Evolutionary conservation across 2,113 vertebrate species (phyloP), one percentile per base, ranked within the genome.

Genomic region (Leucosticte australis): DNA sequence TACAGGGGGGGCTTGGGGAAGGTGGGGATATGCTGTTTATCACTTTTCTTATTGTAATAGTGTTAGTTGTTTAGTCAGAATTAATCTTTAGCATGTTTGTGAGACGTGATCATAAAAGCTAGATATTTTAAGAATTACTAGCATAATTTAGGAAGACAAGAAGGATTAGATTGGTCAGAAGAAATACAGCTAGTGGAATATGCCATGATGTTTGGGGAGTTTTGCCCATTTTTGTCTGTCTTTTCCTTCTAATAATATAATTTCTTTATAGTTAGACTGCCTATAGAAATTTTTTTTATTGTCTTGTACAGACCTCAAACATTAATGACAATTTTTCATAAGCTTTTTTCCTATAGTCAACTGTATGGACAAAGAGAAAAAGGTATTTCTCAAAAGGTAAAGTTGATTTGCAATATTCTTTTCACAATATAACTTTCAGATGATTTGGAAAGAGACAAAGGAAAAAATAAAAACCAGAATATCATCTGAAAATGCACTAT

Each of bases 391-490:
- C n/a, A 79, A 65, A 85, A 95, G 33, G 8, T 57, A 35, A 87
- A 77, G 30, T 7, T 59, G 46, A 79, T 83, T 59, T 84, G 12
- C 63, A 94, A 59, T 63, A 85, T 42, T 73, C 37, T 77, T 80
- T 92, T 79, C 63, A 50, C 2, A 11, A 53, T 44, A 22, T 49
- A 52, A 20, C 47, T 77, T 95, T 83, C 24, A 81, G 31, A 9
- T 62, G 46, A 71, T 84, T 22, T 69, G 64, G 76, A 93, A 87
- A 62, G 35, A 93, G 74, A 65, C 76, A 73, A 96, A 73, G 15
- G 37, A n/a, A 94, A 95, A 81, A 79, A 63, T 42, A 93, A 80
- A 44, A 83, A 52, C 15, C 3, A 76, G 19, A 87, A 65, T 74
- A 47, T 39, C 3, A 91, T 77, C 35, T 77, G 55, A 81, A 96